Conservation (phyloP, 2,797 vertebrate species). For the Siniperca scherzeri region DNA sequence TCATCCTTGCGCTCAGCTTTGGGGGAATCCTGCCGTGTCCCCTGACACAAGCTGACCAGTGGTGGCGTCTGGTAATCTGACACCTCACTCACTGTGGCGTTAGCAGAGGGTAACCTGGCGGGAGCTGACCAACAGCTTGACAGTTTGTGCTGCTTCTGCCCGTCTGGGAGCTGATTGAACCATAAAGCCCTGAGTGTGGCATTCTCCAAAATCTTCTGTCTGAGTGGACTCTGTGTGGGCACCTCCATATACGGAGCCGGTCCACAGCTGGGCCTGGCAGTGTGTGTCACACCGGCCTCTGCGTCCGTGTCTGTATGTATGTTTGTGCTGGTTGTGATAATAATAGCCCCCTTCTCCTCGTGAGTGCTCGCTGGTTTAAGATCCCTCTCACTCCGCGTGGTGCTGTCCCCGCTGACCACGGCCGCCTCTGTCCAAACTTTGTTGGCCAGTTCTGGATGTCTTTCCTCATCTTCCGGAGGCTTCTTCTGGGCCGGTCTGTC, state of each 20-base stretch:
- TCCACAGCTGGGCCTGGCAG: constrained; percentile 39
- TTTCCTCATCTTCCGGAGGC: constrained; percentile 31
- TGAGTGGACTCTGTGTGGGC: constrained; percentile 45
- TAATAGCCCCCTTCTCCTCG: constrained; percentile 59
- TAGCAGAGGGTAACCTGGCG: neutral
- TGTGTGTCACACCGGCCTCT: constrained; percentile 19
- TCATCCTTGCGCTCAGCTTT: constrained; percentile 3
- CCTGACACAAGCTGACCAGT: neutral
- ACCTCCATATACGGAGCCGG: constrained; percentile 64
- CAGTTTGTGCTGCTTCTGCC: neutral
- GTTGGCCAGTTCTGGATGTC: constrained; percentile 19
- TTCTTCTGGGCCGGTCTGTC: constrained; percentile 9
- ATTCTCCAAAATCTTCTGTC: constrained; percentile 69
- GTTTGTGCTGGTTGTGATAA: constrained; percentile 51
- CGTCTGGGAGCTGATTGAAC: constrained; percentile 54
- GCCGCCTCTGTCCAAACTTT: constrained; percentile 22
- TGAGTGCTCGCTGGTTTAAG: constrained; percentile 15
- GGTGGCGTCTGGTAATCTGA: neutral
- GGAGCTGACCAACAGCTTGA: constrained; percentile 8
- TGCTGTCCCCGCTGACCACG: constrained; percentile 16
- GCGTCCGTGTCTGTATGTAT: constrained; percentile 29
- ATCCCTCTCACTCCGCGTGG: constrained; percentile 19
- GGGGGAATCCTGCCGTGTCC: neutral
- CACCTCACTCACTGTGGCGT: neutral
- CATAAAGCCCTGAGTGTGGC: constrained; percentile 60